These are phyloP conservation scores for Deroptyus accipitrinus DNA, from an alignment of 2,113 vertebrate genomes.

Conservation along the genomic window DNA sequence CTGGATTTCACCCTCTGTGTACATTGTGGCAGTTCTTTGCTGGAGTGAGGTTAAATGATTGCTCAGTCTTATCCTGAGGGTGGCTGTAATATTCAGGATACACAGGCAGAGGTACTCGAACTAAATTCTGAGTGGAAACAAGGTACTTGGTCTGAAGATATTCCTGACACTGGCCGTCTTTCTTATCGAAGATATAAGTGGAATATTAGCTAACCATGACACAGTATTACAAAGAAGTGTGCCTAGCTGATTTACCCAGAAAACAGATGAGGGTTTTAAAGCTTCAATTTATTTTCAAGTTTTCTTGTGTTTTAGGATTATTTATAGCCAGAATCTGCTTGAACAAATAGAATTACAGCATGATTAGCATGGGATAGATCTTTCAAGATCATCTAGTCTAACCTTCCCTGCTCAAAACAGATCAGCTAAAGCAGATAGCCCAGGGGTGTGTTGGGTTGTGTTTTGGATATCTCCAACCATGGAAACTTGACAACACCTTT, in stretches of 20 bases:
- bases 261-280: background rate
- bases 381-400: background rate
- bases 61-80: background rate
- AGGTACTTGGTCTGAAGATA: background rate
- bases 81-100: background rate
- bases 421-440: background rate
- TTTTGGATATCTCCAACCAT: background rate
- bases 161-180: background rate
- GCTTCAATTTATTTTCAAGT: background rate
- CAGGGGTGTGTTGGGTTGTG: background rate
- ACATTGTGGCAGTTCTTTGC: background rate
- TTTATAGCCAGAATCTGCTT: background rate
- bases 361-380: background rate
- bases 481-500: background rate
- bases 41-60: background rate
- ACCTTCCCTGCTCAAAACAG: background rate
- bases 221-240: background rate
- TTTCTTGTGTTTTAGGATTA: background rate
- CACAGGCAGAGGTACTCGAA: background rate
- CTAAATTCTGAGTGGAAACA: background rate
- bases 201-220: background rate
- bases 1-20: background rate
- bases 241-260: background rate
- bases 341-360: background rate
- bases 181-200: background rate